Evolutionary conservation across 2,888 invertebrate genomes (phyloP).

Genomic region (Oligia strigilis): DNA sequence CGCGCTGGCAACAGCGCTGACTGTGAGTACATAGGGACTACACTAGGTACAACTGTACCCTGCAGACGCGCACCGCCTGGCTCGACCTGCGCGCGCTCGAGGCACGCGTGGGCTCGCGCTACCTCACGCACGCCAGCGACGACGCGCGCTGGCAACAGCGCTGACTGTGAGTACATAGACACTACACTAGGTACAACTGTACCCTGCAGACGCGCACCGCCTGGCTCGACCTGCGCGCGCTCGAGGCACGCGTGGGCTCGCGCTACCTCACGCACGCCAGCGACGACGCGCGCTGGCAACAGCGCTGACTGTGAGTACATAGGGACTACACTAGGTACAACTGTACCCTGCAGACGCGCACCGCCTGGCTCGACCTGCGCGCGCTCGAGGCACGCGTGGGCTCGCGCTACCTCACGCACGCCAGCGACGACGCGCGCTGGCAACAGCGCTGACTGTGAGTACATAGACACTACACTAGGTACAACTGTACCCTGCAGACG

Average conservation of each 20-base stretch:
- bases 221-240: too few relatives aligned
- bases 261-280: constrained; percentile 86
- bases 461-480: background rate
- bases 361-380: too few relatives aligned
- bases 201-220: too few relatives aligned
- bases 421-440: constrained; percentile 77
- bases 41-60: background rate
- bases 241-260: constrained; percentile 89
- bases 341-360: too few relatives aligned
- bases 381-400: constrained; percentile 89
- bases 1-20: constrained; percentile 46
- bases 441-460: constrained; percentile 36
- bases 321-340: background rate
- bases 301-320: constrained; percentile 28
- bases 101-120: constrained; percentile 80
- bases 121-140: constrained; percentile 86
- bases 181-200: background rate
- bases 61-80: too few relatives aligned
- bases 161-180: constrained; percentile 18
- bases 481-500: too few relatives aligned
- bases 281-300: constrained; percentile 73
- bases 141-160: constrained; percentile 65
- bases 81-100: constrained; percentile 84
- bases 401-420: constrained; percentile 84
- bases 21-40: background rate